Percentiles rank a stretch among this genome's conserved stretches.
Conservation (phyloP, 2,888 invertebrate genomes). For the Lycocerus yunnanus region DNA sequence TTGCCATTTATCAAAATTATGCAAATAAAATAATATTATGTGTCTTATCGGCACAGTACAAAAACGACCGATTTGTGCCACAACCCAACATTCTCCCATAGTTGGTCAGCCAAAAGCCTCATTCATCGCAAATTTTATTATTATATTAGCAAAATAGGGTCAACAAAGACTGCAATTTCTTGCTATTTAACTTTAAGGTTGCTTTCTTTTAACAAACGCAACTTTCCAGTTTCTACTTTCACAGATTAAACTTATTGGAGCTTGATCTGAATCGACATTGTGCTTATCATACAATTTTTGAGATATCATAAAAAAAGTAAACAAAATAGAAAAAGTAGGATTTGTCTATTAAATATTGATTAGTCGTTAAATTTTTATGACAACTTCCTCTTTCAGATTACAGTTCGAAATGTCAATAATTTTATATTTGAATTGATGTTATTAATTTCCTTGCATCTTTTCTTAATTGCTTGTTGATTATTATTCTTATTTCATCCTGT, state of each 20-base stretch:
- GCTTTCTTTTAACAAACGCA: background rate
- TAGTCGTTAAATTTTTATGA: background rate
- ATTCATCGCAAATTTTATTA: background rate
- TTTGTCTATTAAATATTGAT: background rate
- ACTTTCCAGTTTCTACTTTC: conserved; percentile 10
- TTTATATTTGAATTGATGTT: background rate
- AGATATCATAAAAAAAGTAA: background rate
- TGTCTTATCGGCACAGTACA: background rate
- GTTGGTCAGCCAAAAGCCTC: background rate
- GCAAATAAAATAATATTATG: background rate
- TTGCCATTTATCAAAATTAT: background rate
- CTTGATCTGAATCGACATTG: background rate
- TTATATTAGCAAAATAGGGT: background rate
- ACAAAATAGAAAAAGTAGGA: background rate
- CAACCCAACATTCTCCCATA: background rate
- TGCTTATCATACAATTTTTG: background rate
- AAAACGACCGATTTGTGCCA: background rate
- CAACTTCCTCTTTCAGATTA: background rate
- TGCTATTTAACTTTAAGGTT: background rate
- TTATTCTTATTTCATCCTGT: background rate
- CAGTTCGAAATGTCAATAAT: background rate
- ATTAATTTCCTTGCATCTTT: background rate
- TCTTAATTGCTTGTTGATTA: background rate
- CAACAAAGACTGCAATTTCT: background rate
- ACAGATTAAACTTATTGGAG: conserved; percentile 8